Conservation (phyloP, 2,113 vertebrate genomes). For the Seriola rivoliana region DNA sequence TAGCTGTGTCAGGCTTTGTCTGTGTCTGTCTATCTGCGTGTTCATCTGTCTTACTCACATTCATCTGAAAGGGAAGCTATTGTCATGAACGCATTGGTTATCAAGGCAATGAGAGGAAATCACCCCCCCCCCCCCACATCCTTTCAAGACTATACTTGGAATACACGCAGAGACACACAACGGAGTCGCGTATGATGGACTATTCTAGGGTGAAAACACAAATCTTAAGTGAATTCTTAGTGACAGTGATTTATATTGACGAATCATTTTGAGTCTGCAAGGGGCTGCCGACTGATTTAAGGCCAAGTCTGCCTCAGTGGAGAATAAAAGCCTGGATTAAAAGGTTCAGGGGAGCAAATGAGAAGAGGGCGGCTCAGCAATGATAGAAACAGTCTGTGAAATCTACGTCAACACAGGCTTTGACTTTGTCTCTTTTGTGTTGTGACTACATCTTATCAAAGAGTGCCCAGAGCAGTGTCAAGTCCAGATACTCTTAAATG, state of each 20-base stretch:
- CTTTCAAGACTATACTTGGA: constrained; percentile 48
- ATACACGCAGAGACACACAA: constrained; percentile 25
- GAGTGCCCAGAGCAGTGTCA: too few relatives aligned
- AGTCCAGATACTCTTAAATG: neutral
- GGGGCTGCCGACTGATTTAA: constrained; percentile 5
- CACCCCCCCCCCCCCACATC: constrained; percentile 4
- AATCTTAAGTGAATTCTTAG: constrained; percentile 35
- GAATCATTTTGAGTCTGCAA: neutral
- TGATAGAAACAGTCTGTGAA: constrained; percentile 12
- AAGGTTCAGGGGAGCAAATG: constrained; percentile 15
- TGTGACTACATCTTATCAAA: neutral
- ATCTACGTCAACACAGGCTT: neutral
- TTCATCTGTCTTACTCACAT: constrained; percentile 60
- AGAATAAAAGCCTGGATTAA: constrained; percentile 9
- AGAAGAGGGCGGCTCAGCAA: constrained; percentile 1
- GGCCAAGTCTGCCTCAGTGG: neutral
- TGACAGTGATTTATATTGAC: constrained; percentile 13
- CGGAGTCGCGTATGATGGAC: constrained; percentile 35
- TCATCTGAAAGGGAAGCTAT: constrained; percentile 53
- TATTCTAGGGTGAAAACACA: constrained; percentile 40
- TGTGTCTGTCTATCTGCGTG: constrained; percentile 67
- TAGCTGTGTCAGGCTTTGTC: constrained; percentile 67
- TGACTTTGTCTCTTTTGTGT: neutral
- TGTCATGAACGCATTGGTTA: constrained; percentile 53
- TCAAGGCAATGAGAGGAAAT: constrained; percentile 65